Base-by-base conservation (phyloP, 2,888 invertebrate species). In the Alloplasta piceator region DNA sequence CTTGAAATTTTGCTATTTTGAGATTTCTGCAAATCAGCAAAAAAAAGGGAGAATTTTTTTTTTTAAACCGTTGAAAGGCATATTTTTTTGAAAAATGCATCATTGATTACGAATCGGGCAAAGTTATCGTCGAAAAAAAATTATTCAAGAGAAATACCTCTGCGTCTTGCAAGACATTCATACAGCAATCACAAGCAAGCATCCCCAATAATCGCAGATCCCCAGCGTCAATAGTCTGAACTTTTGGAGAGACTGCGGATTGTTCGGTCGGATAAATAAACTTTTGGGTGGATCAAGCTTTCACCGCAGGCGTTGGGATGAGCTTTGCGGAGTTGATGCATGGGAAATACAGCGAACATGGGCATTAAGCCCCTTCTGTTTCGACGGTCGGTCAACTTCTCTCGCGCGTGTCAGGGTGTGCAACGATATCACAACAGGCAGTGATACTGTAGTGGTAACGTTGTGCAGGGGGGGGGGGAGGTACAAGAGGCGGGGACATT, bases 381-480 rank as follows among this genome's bases (percentile, higher is more conserved):
- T 63, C 85, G 80, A 82, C 76, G 72, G 55, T 78, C 38, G 39
- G 56, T 46, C 43, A 26, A 56, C 64, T 66, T 26, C 26, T 26
- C 26, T 26, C 26, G 1, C 3, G 3, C 77, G 75, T 38, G 50
- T 52, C 16, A 10, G 36, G 7, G 66, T 66, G 75, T 26, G 60
- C 5, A 38, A n/a, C 48, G 67, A 48, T 43, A 55, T 70, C 48
- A 52, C 68, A 10, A 52, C 39, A 58, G 67, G 41, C 46, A 36
- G 70, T 50, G 39, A 56, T 75, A 16, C 41, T 46, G 77, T 66
- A 77, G 64, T 60, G 56, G 73, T 70, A 77, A 56, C 66, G 50
- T 76, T 78, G 82, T 80, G 71, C 38, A 48, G 26, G n/a, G 41
- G 80, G 84, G 84, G 78, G 83, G 78, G 84, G 78, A 82, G 78